Conservation (phyloP, 1,140 invertebrate genomes). For the Atta colombica region DNA sequence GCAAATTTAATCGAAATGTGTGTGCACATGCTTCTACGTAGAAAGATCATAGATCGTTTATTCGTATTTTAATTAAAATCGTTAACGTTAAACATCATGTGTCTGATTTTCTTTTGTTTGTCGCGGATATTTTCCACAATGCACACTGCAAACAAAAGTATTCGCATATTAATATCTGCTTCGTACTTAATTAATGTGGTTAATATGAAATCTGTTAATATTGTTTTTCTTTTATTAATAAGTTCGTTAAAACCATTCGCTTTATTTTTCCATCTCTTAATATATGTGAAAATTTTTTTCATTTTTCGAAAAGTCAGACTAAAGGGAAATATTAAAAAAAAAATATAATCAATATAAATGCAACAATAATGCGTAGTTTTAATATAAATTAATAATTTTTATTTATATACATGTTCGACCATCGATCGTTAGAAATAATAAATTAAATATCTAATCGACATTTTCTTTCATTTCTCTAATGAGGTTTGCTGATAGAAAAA, state of each 20-base stretch:
- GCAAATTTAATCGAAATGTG: conserved; percentile 58
- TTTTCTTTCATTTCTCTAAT: conserved; percentile 9
- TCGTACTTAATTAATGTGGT: background rate
- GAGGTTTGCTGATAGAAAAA: background rate
- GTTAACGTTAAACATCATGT: background rate
- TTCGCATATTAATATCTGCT: conserved; percentile 17
- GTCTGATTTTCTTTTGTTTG: background rate
- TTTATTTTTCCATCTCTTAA: background rate
- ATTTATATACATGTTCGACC: background rate
- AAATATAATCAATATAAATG: background rate
- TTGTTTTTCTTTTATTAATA: background rate
- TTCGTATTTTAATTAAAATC: conserved; percentile 54
- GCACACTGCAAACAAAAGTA: background rate
- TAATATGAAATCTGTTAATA: background rate
- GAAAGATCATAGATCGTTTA: conserved; percentile 43
- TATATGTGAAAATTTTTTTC: background rate
- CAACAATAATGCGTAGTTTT: background rate
- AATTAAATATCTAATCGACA: background rate
- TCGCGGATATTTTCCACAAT: background rate
- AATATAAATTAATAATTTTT: background rate
- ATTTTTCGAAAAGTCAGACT: background rate
- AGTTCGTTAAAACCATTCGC: background rate
- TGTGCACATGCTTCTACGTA: conserved; percentile 32
- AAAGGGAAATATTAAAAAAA: background rate
- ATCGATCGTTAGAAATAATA: background rate